phyloP scores from a whole-genome alignment of 2,797 vertebrate species.

The Myiothlypis coronata region DNA sequence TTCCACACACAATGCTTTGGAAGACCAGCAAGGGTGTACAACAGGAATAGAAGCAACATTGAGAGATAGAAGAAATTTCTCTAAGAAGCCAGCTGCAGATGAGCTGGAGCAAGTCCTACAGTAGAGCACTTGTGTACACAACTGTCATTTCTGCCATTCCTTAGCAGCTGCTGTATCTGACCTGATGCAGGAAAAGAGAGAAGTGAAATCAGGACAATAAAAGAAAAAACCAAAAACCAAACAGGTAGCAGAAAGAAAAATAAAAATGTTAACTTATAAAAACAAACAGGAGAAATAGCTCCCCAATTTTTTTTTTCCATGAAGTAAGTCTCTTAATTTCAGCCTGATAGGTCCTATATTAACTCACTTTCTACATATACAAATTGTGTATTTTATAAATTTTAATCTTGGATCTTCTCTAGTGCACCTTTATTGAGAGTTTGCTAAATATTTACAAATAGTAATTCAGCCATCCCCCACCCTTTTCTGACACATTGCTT shows the following conservation, averaged over 20 bases:
- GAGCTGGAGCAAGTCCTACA: neutral
- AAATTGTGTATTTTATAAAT: neutral
- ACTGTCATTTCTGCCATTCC: neutral
- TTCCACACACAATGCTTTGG: neutral
- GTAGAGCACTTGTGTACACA: neutral
- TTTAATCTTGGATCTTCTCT: neutral
- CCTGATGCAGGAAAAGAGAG: neutral
- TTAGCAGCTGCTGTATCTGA: neutral
- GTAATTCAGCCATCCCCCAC: neutral
- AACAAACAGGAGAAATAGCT: neutral
- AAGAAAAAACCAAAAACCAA: neutral
- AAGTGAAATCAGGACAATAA: neutral
- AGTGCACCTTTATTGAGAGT: neutral
- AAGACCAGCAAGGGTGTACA: neutral
- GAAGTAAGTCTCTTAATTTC: neutral
- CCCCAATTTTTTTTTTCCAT: neutral
- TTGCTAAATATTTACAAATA: neutral
- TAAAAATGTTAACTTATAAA: neutral
- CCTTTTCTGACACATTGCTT: neutral
- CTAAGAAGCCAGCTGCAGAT: neutral
- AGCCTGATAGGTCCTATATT: fast-evolving
- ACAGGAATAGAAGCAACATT: neutral
- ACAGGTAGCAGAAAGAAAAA: neutral
- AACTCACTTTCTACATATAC: neutral
- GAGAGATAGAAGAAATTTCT: neutral